These are phyloP conservation scores for Azorinus chamasolen DNA, from an alignment of 2,888 invertebrate species.

Conservation along the genomic window DNA sequence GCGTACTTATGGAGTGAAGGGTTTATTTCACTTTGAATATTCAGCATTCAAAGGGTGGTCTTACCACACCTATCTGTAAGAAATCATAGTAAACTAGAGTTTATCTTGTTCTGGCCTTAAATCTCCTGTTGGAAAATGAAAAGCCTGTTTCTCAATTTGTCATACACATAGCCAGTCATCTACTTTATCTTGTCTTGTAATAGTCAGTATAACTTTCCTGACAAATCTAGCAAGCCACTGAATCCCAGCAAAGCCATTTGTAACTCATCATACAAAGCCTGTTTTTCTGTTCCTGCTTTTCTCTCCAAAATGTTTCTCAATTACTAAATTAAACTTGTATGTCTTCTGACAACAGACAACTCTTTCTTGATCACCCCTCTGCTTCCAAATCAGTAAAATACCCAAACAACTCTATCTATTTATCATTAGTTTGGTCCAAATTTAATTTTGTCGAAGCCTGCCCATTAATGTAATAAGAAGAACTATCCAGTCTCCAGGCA, in stretches of 20 bases:
- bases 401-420: conserved; percentile 33
- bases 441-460: conserved; percentile 55
- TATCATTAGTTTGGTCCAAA: conserved; percentile 41
- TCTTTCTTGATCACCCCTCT: conserved; percentile 8
- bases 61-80: too few relatives aligned
- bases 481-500: conserved; percentile 53
- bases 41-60: too few relatives aligned
- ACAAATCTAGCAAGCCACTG: conserved; percentile 14
- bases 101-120: too few relatives aligned
- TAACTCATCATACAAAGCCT: not conserved
- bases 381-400: conserved; percentile 15
- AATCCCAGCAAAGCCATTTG: conserved; percentile 7
- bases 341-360: conserved; percentile 24
- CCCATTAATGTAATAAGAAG: conserved; percentile 66
- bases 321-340: conserved; percentile 23
- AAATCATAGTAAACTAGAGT: too few relatives aligned
- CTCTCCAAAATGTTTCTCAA: conserved; percentile 9
- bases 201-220: not conserved
- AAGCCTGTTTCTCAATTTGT: too few relatives aligned
- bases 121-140: too few relatives aligned
- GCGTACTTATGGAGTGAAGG: too few relatives aligned
- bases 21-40: too few relatives aligned
- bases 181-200: too few relatives aligned
- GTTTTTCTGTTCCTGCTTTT: too few relatives aligned
- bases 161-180: too few relatives aligned